A percentile compares a stretch with the other conserved stretches of the same genome.
These are phyloP conservation scores for Rosalia funebris DNA, from an alignment of 2,888 invertebrate species.

Conservation along the genomic window DNA sequence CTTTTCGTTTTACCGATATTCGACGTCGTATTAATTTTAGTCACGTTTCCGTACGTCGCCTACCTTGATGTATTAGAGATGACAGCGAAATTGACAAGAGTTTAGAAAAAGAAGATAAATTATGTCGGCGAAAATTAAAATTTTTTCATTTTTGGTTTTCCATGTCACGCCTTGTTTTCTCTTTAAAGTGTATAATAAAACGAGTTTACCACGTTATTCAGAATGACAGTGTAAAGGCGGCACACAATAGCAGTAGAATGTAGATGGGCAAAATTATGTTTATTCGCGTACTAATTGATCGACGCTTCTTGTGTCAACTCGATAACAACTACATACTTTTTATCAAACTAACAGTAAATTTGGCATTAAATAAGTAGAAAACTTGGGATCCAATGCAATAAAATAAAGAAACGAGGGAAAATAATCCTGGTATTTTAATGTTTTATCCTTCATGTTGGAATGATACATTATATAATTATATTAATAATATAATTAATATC, in stretches of 20 bases:
- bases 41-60: slow-evolving; percentile 59
- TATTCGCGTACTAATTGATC: not conserved
- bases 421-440: too few relatives aligned
- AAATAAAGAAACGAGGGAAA: too few relatives aligned
- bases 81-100: slow-evolving; percentile 63
- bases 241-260: not conserved
- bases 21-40: slow-evolving; percentile 63
- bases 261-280: not conserved
- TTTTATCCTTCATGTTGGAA: too few relatives aligned
- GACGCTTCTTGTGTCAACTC: not conserved
- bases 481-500: too few relatives aligned
- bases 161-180: slow-evolving; percentile 48
- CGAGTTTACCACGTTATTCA: slow-evolving; percentile 1
- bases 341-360: too few relatives aligned
- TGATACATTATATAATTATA: too few relatives aligned
- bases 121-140: slow-evolving; percentile 60
- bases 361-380: too few relatives aligned
- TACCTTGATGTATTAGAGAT: slow-evolving; percentile 64
- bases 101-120: slow-evolving; percentile 62
- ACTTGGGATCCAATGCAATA: too few relatives aligned
- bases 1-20: slow-evolving; percentile 47
- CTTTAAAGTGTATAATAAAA: slow-evolving; percentile 32
- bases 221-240: not conserved
- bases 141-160: slow-evolving; percentile 48
- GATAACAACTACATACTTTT: not conserved